These are phyloP conservation scores for Coturnix japonica DNA, from an alignment of 2,113 vertebrate species.

Conservation along the genomic window DNA sequence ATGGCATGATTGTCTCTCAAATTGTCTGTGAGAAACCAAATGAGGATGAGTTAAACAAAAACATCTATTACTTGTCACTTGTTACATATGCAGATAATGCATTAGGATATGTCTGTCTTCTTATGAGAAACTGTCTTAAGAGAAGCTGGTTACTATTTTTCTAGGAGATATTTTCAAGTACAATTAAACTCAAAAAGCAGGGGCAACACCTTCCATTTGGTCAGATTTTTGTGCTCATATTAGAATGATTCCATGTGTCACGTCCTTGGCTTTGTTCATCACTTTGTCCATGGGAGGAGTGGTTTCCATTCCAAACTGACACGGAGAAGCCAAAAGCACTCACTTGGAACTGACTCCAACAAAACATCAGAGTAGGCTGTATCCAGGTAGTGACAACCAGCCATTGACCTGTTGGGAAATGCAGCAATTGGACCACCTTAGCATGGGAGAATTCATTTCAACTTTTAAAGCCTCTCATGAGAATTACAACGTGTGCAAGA, in stretches of 20 bases:
- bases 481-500: constrained; percentile 68
- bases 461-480: constrained; percentile 69
- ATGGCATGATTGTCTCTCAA: neutral
- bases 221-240: rapidly evolving
- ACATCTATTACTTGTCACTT: neutral
- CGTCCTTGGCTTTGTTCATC: neutral
- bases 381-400: constrained; percentile 50
- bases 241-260: rapidly evolving
- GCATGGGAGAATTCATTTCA: constrained; percentile 51
- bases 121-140: neutral
- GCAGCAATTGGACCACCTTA: constrained; percentile 68
- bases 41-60: neutral
- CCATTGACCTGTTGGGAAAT: constrained; percentile 50
- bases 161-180: neutral
- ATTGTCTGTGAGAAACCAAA: neutral
- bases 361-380: constrained; percentile 36
- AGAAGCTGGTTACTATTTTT: neutral
- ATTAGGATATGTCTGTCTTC: neutral
- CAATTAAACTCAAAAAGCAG: neutral
- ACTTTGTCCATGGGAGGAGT: neutral
- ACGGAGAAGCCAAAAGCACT: constrained; percentile 23
- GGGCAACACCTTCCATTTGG: neutral
- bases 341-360: constrained; percentile 52
- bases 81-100: neutral
- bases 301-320: neutral